These are phyloP conservation scores for Sweltsa coloradensis DNA, from an alignment of 1,140 invertebrate species.

Conservation along the genomic window DNA sequence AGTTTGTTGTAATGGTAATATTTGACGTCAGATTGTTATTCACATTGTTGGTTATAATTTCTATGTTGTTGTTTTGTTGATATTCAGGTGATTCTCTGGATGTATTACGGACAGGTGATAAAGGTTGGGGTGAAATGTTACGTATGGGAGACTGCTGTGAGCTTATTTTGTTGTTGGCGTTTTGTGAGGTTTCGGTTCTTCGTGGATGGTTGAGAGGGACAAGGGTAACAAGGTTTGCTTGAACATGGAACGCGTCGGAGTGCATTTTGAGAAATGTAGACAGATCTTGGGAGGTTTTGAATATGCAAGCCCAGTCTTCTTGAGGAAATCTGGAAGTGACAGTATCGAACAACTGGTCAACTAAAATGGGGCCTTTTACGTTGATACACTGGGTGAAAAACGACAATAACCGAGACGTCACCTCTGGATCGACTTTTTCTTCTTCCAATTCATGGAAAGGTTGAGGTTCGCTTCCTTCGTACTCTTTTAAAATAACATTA, in stretches of 20 bases:
- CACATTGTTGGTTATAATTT: constrained; percentile 19
- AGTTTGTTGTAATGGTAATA: constrained; percentile 1
- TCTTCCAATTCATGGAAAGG: constrained; percentile 52
- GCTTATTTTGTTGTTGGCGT: too few relatives aligned
- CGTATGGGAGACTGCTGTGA: too few relatives aligned
- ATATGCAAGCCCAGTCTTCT: constrained; percentile 66
- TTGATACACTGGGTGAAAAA: constrained; percentile 68
- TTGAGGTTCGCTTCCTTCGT: constrained; percentile 42
- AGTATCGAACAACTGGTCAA: constrained; percentile 74
- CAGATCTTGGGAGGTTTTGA: constrained; percentile 75
- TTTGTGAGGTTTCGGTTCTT: constrained; percentile 7
- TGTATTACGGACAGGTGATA: too few relatives aligned
- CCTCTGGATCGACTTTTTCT: constrained; percentile 65
- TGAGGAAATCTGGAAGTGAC: constrained; percentile 65
- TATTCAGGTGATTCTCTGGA: too few relatives aligned
- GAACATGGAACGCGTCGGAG: constrained; percentile 79
- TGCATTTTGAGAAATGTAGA: constrained; percentile 81
- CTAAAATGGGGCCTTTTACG: constrained; percentile 62
- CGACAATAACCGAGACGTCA: constrained; percentile 59
- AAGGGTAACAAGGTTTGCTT: constrained; percentile 75
- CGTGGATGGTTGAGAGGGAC: too few relatives aligned
- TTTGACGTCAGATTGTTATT: constrained; percentile 4
- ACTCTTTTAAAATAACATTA: constrained; percentile 58
- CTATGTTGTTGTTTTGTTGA: too few relatives aligned
- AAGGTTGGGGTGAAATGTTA: too few relatives aligned